These are phyloP conservation scores for Drosophila mauritiana DNA, from an alignment of 1,140 invertebrate genomes.

Conservation along the genomic window DNA sequence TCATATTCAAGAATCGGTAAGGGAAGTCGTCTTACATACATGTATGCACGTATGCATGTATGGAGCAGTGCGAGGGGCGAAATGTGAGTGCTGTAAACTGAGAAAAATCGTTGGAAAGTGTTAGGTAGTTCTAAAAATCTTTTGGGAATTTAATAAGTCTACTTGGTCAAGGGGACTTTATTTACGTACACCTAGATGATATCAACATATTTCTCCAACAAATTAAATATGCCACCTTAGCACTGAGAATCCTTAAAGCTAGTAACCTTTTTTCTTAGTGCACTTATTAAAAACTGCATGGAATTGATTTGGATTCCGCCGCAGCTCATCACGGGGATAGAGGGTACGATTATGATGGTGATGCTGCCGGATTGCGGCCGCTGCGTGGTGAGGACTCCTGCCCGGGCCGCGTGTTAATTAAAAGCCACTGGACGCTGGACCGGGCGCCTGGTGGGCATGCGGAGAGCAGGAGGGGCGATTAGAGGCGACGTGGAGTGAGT, in stretches of 20 bases:
- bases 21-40: slow-evolving; percentile 40
- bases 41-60: slow-evolving; percentile 3
- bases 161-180: too few species aligned
- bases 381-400: slow-evolving; percentile 39
- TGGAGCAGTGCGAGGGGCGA: slow-evolving; percentile 10
- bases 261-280: slow-evolving; percentile 2
- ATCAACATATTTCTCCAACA: too few species aligned
- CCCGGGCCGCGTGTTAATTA: slow-evolving; percentile 74
- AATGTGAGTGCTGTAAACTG: slow-evolving; percentile 32
- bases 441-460: background rate
- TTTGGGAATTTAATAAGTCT: background rate
- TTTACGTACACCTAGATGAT: too few species aligned
- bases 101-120: background rate
- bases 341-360: slow-evolving; percentile 41
- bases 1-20: slow-evolving; percentile 71
- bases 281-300: slow-evolving; percentile 73
- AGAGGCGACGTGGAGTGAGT: slow-evolving; percentile 55
- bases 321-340: slow-evolving; percentile 47
- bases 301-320: slow-evolving; percentile 76
- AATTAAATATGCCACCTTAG: too few species aligned
- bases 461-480: slow-evolving; percentile 3
- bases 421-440: slow-evolving; percentile 77
- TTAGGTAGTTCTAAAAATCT: background rate
- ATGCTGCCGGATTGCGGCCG: slow-evolving; percentile 33
- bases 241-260: too few species aligned